phyloP scores from a whole-genome alignment of 2,113 vertebrate genomes.

The Toxostoma redivivum region DNA sequence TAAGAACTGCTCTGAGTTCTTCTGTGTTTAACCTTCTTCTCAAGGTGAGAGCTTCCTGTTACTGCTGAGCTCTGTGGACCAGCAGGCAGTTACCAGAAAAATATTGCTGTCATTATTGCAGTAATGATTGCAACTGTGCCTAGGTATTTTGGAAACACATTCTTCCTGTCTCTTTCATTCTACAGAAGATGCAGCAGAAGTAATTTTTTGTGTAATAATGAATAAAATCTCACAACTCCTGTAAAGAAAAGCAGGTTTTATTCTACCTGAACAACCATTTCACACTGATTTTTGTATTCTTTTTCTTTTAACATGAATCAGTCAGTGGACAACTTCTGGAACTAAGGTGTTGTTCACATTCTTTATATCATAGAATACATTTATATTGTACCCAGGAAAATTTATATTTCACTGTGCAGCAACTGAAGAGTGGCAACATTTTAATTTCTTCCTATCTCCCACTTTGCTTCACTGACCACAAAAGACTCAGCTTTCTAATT shows the following conservation, averaged over 20 bases:
- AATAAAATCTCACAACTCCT: neutral
- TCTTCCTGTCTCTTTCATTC: neutral
- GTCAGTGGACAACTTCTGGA: neutral
- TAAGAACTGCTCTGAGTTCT: fast-evolving
- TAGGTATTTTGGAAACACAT: neutral
- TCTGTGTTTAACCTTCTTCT: neutral
- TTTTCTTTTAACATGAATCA: neutral
- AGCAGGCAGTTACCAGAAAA: neutral
- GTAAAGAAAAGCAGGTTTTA: neutral
- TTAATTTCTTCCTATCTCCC: neutral
- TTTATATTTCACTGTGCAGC: neutral
- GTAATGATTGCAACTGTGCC: neutral
- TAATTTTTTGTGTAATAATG: neutral
- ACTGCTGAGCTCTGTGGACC: neutral
- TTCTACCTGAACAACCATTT: neutral
- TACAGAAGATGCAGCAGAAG: neutral
- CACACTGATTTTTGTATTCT: neutral
- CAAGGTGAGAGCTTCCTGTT: neutral
- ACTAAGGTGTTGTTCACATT: neutral
- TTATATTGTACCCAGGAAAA: neutral
- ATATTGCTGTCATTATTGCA: neutral
- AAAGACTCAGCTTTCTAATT: neutral
- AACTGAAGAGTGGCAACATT: neutral
- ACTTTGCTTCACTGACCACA: neutral
- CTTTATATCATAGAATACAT: neutral